Evolutionary conservation across 2,113 vertebrate genomes (phyloP).

Genomic region (Tychaedon coryphoeus): DNA sequence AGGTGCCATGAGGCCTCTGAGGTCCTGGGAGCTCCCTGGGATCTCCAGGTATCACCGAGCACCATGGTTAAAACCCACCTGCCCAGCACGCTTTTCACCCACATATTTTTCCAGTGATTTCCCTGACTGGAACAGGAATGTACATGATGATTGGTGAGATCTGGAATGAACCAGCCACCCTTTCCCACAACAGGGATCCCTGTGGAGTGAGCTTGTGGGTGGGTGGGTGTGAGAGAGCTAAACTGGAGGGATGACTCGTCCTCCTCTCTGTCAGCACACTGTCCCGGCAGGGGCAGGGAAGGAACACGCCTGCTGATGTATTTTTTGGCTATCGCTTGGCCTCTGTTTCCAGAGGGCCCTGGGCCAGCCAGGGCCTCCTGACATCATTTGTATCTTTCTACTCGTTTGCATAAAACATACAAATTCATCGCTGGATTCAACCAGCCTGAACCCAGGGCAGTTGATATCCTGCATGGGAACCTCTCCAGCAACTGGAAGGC

Average conservation of each 20-base stretch:
- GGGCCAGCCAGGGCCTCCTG: background rate
- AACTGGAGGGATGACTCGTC: background rate
- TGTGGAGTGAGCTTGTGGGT: fast-evolving
- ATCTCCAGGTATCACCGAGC: background rate
- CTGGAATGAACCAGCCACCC: background rate
- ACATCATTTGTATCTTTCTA: background rate
- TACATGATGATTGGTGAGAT: background rate
- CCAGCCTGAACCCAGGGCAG: background rate
- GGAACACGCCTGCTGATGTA: conserved; percentile 4
- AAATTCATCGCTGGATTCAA: background rate
- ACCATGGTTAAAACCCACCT: background rate
- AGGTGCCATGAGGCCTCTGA: background rate
- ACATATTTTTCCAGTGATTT: background rate
- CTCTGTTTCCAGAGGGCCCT: background rate
- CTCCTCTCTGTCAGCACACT: background rate
- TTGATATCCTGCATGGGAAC: background rate
- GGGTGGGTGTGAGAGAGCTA: background rate
- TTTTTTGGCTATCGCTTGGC: background rate
- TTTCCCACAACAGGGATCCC: background rate
- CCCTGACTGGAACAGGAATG: background rate
- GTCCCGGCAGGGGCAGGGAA: background rate
- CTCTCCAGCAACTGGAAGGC: background rate
- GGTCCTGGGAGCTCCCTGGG: background rate
- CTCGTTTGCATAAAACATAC: background rate
- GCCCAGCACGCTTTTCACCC: background rate